These are phyloP conservation scores for Ichneumoninae sp. DNA, from an alignment of 2,888 invertebrate genomes.

Conservation along the genomic window DNA sequence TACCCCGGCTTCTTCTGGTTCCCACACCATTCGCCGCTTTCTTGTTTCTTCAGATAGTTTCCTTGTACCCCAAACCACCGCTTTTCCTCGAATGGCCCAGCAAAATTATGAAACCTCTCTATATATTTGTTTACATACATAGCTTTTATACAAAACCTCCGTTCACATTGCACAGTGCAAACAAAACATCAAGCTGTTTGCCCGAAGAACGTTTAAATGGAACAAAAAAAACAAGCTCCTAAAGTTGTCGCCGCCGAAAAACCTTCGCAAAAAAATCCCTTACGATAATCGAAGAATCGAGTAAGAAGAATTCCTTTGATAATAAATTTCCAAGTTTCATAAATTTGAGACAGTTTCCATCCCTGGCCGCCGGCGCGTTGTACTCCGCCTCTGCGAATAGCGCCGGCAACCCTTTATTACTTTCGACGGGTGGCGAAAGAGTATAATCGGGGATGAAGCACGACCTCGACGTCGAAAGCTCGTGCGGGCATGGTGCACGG, in stretches of 20 bases:
- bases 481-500: background rate
- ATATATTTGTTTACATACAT: conserved; percentile 2
- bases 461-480: background rate
- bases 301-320: conserved; percentile 21
- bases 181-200: conserved; percentile 32
- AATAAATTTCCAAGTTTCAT: conserved; percentile 29
- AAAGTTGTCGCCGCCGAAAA: conserved; percentile 42
- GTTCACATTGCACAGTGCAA: background rate
- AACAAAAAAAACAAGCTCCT: conserved; percentile 47
- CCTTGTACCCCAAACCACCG: conserved; percentile 30
- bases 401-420: conserved; percentile 53
- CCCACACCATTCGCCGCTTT: conserved; percentile 45
- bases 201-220: conserved; percentile 51
- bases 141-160: conserved; percentile 2
- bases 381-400: conserved; percentile 55
- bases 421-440: conserved; percentile 64
- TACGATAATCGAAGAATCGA: conserved; percentile 37
- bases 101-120: conserved; percentile 20
- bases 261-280: background rate
- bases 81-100: background rate
- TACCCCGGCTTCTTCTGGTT: conserved; percentile 51
- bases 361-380: conserved; percentile 1
- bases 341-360: background rate
- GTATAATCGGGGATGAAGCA: conserved; percentile 47
- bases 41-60: conserved; percentile 22